A percentile compares a stretch with the other conserved stretches of the same genome.
phyloP scores from a whole-genome alignment of 2,113 vertebrate genomes.

The Chloroceryle aenea region DNA sequence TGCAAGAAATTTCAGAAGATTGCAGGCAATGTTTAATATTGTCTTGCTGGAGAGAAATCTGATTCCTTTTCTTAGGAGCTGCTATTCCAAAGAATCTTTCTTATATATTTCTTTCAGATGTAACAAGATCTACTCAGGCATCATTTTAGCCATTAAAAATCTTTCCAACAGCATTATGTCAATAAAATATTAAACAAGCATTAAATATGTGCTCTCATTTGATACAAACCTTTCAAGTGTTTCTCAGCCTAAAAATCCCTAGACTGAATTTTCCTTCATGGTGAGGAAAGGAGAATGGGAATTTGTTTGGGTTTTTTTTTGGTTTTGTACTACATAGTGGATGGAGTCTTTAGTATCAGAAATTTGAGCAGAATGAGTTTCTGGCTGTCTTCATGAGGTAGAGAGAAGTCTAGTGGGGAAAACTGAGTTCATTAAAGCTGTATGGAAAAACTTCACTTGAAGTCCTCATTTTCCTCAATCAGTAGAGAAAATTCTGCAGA shows the following conservation, averaged over 20 bases:
- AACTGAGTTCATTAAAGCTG: neutral
- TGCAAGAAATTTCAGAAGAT: neutral
- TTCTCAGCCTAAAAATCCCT: neutral
- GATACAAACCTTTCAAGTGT: neutral
- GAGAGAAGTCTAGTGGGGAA: neutral
- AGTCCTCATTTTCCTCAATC: neutral
- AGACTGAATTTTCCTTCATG: neutral
- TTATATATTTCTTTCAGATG: neutral
- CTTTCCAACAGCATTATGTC: neutral
- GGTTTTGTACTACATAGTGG: neutral
- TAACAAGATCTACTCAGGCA: neutral
- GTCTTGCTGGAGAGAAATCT: neutral
- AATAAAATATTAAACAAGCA: neutral
- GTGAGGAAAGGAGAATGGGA: neutral
- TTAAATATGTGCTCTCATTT: neutral
- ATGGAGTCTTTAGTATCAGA: neutral
- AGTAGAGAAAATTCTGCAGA: neutral
- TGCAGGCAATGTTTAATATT: neutral
- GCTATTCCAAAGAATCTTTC: neutral
- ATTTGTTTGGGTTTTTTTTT: neutral
- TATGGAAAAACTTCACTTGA: neutral
- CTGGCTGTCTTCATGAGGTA: neutral
- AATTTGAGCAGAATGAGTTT: neutral
- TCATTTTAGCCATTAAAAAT: neutral
- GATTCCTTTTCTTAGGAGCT: neutral